Evolutionary conservation across 2,113 vertebrate genomes (phyloP), one percentile per base, ranked within the genome.

Genomic region (Alethe castanea): DNA sequence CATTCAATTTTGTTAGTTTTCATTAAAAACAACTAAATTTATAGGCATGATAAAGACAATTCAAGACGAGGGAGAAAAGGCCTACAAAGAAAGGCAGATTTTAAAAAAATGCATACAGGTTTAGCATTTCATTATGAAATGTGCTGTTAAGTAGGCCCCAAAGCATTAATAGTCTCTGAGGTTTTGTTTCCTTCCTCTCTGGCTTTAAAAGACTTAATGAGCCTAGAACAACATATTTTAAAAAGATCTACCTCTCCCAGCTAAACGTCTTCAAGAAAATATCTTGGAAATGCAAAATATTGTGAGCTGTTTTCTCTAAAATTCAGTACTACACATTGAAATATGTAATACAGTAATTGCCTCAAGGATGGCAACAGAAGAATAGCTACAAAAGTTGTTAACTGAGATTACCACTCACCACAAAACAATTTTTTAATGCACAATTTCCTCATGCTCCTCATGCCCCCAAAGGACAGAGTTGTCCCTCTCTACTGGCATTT

Each of bases 181-280:
- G 81, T 80, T 94, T 92, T 84, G 19, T 83, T 86, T 92, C 69
- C 35, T 84, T 60, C 48, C 28, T 94, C 9, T 70, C 50, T 73
- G 62, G 19, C 6, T 90, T 92, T 65, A 85, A 74, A 80, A 81
- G 50, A 44, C n/a, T 31, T 93, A 91, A 88, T 82, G 56, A 91
- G 42, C 54, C 26, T 47, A 59, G 33, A 89, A 65, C 22, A 79
- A 65, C n/a, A 64, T 24, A 7, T 64, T 89, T 87, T 78, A 23
- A 89, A 69, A 84, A 50, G 0, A 79, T 69, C 20, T 84, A 69
- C 56, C 36, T 92, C 42, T 91, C 31, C 8, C 40, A 94, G 48
- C 4, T 72, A 85, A 87, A 65, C 1, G 35, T 69, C 38, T 84
- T 84, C 36, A 82, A 53, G 36, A 78, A 82, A 88, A 94, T 11